phyloP scores from a whole-genome alignment of 2,797 vertebrate species.

The Neosilurus hyrtlii region DNA sequence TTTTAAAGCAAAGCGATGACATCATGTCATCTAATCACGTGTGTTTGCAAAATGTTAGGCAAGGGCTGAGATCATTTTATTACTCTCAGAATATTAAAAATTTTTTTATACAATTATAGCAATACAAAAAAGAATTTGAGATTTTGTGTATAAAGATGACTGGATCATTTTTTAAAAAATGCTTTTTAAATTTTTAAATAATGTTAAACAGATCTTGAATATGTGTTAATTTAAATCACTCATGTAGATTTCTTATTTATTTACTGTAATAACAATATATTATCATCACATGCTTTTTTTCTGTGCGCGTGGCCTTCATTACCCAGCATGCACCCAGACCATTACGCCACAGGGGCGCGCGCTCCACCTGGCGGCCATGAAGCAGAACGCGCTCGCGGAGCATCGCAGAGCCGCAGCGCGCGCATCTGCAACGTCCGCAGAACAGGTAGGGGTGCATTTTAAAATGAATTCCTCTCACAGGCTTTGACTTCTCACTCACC shows the following conservation, averaged over 20 bases:
- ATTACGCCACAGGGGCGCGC: constrained; percentile 60
- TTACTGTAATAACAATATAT: too few species aligned
- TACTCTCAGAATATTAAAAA: neutral
- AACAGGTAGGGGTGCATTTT: constrained; percentile 66
- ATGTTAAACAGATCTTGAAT: neutral
- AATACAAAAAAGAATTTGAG: neutral
- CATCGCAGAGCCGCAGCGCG: constrained; percentile 56
- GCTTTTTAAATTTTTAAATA: neutral
- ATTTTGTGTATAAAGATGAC: neutral
- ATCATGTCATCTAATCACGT: neutral
- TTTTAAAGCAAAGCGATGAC: neutral
- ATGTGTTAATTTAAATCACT: too few species aligned
- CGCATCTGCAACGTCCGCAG: constrained; percentile 46
- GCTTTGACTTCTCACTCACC: neutral
- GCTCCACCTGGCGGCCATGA: constrained; percentile 68
- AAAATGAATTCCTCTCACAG: neutral
- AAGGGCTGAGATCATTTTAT: neutral
- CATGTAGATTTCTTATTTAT: neutral
- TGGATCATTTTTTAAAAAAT: neutral
- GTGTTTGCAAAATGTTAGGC: neutral
- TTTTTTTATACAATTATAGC: too few species aligned
- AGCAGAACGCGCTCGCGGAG: constrained; percentile 57
- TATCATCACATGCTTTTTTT: neutral
- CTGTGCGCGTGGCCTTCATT: constrained; percentile 53
- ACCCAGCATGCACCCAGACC: constrained; percentile 61